These are phyloP conservation scores for Alces alces DNA, from an alignment of 2,113 vertebrate genomes.

Conservation along the genomic window DNA sequence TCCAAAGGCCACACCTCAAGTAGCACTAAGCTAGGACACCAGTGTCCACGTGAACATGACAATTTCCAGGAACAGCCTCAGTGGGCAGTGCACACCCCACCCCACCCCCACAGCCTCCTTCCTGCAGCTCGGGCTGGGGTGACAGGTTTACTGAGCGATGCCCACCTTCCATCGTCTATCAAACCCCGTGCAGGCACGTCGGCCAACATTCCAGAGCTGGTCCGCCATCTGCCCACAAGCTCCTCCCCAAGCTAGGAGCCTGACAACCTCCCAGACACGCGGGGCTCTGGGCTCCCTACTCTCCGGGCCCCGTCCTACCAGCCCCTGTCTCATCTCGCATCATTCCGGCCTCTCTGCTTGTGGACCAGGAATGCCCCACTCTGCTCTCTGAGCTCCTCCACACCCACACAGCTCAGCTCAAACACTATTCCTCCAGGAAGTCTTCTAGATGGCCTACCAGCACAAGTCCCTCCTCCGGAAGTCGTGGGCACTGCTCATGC, in stretches of 20 bases:
- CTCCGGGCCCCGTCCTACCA: neutral
- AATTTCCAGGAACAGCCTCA: neutral
- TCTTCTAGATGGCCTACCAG: neutral
- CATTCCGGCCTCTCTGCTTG: neutral
- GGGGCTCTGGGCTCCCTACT: neutral
- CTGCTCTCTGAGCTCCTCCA: neutral
- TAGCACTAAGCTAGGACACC: neutral
- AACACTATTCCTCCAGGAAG: neutral
- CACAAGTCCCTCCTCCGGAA: neutral
- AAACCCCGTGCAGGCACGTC: too few relatives aligned
- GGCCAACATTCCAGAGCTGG: neutral
- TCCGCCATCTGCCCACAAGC: neutral
- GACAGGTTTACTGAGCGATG: neutral
- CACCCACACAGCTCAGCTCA: neutral
- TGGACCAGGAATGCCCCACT: neutral
- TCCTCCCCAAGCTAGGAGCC: neutral
- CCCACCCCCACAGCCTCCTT: neutral
- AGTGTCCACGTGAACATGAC: neutral
- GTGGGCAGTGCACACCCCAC: neutral
- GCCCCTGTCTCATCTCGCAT: neutral
- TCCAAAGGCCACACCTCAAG: neutral
- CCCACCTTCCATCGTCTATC: neutral
- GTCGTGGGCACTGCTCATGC: neutral
- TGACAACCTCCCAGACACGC: neutral
- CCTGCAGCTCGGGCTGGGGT: neutral